Evolutionary conservation across 2,888 invertebrate species (phyloP).

Genomic region (Catocala nupta): DNA sequence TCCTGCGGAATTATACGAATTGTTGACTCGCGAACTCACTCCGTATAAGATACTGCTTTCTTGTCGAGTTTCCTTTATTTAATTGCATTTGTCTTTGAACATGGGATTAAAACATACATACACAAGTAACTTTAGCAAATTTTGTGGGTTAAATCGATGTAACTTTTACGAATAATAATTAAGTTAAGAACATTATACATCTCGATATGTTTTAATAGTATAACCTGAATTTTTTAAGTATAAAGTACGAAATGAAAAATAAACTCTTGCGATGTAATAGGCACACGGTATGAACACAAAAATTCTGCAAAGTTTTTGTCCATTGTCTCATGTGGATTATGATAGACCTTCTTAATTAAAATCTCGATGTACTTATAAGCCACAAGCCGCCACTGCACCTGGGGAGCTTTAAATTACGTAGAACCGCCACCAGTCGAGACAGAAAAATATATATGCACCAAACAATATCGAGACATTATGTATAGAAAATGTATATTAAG

Average conservation of each 20-base stretch:
- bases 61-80: constrained; percentile 48
- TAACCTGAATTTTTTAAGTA: no score
- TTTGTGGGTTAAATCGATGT: no score
- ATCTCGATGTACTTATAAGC: constrained; percentile 76
- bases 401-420: constrained; percentile 75
- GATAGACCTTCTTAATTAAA: constrained; percentile 81
- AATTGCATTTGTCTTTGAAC: constrained; percentile 38
- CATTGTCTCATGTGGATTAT: constrained; percentile 66
- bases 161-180: no score
- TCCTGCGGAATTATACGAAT: constrained; percentile 69
- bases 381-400: constrained; percentile 74
- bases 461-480: constrained; percentile 27
- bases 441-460: constrained; percentile 49
- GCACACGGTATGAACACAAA: constrained; percentile 23
- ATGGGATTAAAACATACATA: constrained; percentile 9
- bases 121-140: neutral
- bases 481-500: neutral
- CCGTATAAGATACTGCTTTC: constrained; percentile 52
- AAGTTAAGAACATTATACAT: no score
- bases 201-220: no score
- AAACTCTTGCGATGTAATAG: neutral
- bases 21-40: constrained; percentile 57
- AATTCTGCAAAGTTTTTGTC: constrained; percentile 43
- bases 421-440: constrained; percentile 48
- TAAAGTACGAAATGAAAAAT: neutral